Percentiles rank a stretch among this genome's conserved stretches.
These are phyloP conservation scores for Synaphobranchus kaupii DNA, from an alignment of 2,797 vertebrate genomes.

Conservation along the genomic window DNA sequence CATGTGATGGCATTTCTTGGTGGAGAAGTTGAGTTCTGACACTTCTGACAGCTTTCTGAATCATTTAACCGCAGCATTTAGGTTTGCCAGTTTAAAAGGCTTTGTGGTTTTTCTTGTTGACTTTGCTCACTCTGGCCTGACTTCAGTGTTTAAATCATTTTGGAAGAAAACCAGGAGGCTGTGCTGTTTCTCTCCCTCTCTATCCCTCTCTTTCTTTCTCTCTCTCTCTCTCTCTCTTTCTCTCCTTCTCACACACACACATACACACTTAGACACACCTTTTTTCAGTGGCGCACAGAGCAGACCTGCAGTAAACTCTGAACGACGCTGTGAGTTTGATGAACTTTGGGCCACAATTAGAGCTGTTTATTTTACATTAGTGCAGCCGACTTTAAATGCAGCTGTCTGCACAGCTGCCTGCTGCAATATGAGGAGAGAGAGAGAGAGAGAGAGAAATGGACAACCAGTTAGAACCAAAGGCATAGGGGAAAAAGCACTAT, in stretches of 20 bases:
- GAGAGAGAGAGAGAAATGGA: neutral
- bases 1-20: no score
- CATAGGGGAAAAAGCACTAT: no score
- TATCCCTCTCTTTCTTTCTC: constrained; percentile 21
- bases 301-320: constrained; percentile 68
- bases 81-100: constrained; percentile 68
- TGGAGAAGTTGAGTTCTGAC: constrained; percentile 44
- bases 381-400: constrained; percentile 68
- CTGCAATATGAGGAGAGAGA: neutral
- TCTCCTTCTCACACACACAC: no score
- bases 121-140: constrained; percentile 57
- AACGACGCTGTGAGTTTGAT: constrained; percentile 75
- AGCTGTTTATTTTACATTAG: constrained; percentile 80
- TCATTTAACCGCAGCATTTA: constrained; percentile 61
- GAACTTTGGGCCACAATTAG: constrained; percentile 76
- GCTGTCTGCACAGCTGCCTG: constrained; percentile 27
- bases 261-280: neutral
- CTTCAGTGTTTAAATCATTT: constrained; percentile 57
- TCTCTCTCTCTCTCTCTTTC: no score
- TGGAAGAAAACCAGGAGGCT: constrained; percentile 56
- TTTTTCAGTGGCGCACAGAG: constrained; percentile 45
- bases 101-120: constrained; percentile 57
- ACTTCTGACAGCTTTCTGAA: constrained; percentile 53
- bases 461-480: no score
- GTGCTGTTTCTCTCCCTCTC: constrained; percentile 35